Evolutionary conservation across 2,888 invertebrate species (phyloP).

Genomic region (Griposia aprilina): DNA sequence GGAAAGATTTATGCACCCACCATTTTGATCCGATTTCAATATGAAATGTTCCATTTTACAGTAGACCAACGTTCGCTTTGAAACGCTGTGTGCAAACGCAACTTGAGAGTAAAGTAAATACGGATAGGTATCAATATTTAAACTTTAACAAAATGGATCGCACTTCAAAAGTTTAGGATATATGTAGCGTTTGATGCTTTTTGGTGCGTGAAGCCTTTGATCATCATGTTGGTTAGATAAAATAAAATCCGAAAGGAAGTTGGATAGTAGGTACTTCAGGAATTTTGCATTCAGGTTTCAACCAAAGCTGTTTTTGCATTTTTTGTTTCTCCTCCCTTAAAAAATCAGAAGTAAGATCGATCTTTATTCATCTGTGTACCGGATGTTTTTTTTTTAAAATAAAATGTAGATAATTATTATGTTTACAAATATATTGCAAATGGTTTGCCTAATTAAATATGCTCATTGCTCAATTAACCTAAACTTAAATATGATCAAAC

Average conservation of each 20-base stretch:
- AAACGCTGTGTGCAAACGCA: conserved; percentile 43
- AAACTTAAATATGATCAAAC: too few species aligned
- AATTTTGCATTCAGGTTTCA: not conserved
- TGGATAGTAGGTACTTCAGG: not conserved
- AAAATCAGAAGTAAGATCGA: too few species aligned
- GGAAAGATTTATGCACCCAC: conserved; percentile 65
- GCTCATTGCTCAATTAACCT: too few species aligned
- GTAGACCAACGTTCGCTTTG: conserved; percentile 40
- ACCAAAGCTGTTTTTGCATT: too few species aligned
- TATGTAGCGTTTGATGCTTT: conserved; percentile 5
- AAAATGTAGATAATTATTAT: too few species aligned
- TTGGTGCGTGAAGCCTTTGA: conserved; percentile 13
- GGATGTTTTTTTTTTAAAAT: too few species aligned
- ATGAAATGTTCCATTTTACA: conserved; percentile 60
- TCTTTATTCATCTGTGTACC: too few species aligned
- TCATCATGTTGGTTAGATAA: not conserved
- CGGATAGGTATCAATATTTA: conserved; percentile 33
- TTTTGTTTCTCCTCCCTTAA: too few species aligned
- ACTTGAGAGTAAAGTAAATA: conserved; percentile 45
- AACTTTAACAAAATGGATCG: conserved; percentile 34
- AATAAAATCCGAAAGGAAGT: not conserved
- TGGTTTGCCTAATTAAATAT: too few species aligned
- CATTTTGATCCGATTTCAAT: conserved; percentile 65
- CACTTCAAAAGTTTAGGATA: conserved; percentile 49
- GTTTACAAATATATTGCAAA: too few species aligned